Evolutionary conservation across 2,888 invertebrate genomes (phyloP), one percentile per base, ranked within the genome.

Genomic region (Aleiodes alternator): DNA sequence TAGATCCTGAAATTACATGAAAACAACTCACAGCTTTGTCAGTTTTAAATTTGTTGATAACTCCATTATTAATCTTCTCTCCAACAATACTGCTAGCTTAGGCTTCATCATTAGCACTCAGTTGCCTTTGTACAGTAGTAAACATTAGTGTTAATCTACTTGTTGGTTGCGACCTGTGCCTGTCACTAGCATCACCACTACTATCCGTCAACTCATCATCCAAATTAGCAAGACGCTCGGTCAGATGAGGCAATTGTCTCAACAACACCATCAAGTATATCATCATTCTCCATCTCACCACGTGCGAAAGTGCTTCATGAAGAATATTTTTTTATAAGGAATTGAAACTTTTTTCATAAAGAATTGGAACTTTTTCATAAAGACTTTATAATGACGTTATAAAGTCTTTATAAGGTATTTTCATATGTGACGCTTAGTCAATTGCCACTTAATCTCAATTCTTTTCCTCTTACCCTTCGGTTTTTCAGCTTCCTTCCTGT

Each of bases 241-340:
- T 75, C 12, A 84, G 71, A 59, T 83, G 85, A 38, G 76, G 81
- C 1, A 87, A 84, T 83, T 0, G 79, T 90, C 78, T 91, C 91
- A 6, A 91, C 91, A 76, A 91, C 87, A 50, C 85, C 89, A 80
- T 91, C 91, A 69, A 91, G 87, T 73, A 90, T 86, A 83, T 91
- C 91, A 51, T 91, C 91, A 73, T 89, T 90, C 78, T 91, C 91
- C 87, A 91, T 86, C 79, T 91, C 91, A 14, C 90, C n/a, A n/a
- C n/a, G n/a, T n/a, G n/a, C n/a, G n/a, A n/a, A n/a, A n/a, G n/a
- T n/a, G n/a, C n/a, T n/a, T n/a, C n/a, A n/a, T n/a, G n/a, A n/a
- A n/a, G n/a, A n/a, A n/a, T n/a, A n/a, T n/a, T n/a, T n/a, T n/a
- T n/a, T n/a, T n/a, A n/a, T n/a, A n/a, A n/a, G n/a, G n/a, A n/a